Base-by-base conservation (phyloP, 1,140 invertebrate genomes). In the Hycleus cichorii region DNA sequence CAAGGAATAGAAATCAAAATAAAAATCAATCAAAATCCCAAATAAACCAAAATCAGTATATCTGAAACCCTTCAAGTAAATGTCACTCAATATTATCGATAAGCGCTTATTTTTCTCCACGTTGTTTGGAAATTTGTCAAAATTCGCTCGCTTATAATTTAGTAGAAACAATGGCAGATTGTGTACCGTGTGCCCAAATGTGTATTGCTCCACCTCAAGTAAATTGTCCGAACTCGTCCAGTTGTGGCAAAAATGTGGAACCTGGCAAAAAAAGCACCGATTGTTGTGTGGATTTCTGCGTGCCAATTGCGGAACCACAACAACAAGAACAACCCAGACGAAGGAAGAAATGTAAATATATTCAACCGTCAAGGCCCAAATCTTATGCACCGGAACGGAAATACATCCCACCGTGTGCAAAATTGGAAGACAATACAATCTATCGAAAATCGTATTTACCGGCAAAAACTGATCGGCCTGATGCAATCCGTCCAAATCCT, bases 401-500 rank as follows among this genome's bases (percentile, higher is more conserved):
- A 59, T 81, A 80, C 48, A 68, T 73, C 59, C 77, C 77, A 59
- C 75, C 79, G 0, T 69, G 71, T n/a, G 61, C 75, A 9, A 77
- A 77, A 7, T 65, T 83, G 66, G 79, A 82, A 7, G 75, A 79
- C 25, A 65, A 76, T 9, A 83, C 82, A 3, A 82, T 80, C 0
- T 83, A 84, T 51, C 74, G 73, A 38, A 75, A 80, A 4, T 83
- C 81, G 0, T 84, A 79, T 60, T 77, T 78, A 64, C 75, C 75
- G 4, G 75, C 68, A 3, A 74, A 76, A 3, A 39, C 9, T 10
- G 70, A 62, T 49, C 64, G 62, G 47, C 67, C 72, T 0, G 63
- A 64, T 6, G 64, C 71, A 32, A 74, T 79, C 9, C 66, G 72
- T 6, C 77, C 76, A 0, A 69, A 69, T 55, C 57, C 72, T 18